Evolutionary conservation across 2,888 invertebrate genomes (phyloP), one percentile per base, ranked within the genome.

Genomic region (Seira sanloemensis): DNA sequence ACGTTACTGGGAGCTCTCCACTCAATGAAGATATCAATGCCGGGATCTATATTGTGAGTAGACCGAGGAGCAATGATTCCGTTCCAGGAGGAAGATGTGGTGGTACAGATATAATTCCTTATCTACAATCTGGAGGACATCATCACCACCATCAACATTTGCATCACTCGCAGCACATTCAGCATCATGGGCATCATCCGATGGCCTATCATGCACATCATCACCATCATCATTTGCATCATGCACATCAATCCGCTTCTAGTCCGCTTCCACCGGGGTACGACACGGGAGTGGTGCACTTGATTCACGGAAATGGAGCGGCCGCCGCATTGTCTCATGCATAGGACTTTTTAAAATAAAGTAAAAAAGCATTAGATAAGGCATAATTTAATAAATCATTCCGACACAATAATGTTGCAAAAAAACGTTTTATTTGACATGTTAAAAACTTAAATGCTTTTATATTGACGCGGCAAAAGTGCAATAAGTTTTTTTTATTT

Each of bases 271-370:
- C 76, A 2, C 25, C 4, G 5, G 77, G 72, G 1, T 82, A 72
- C 67, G 76, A 82, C 7, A 25, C 18, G 7, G 80, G 75, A 19
- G 18, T 75, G 68, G 37, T 21, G 4, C 67, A 75, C 1, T 68
- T 83, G 58, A 82, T 86, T 75, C 81, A 86, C 66, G 12, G 37
- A 7, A 72, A 77, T 81, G 67, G 50, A 46, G 67, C 76, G n/a
- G 21, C 79, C 27, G 75, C 78, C 37, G 77, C 78, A 21, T 68
- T 82, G 23, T 82, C 85, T 1, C 82, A 82, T 50, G 82, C 77
- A n/a, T 82, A 76, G 50, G 18, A 5, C n/a, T 24, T 37, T 37
- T 37, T 37, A 37, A n/a, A n/a, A n/a, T n/a, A n/a, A n/a, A n/a
- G n/a, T n/a, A n/a, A n/a, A n/a, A n/a, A n/a, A n/a, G n/a, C n/a